Conservation (phyloP, 92 coral and sea anemone species). For the Actinostola sp. region DNA sequence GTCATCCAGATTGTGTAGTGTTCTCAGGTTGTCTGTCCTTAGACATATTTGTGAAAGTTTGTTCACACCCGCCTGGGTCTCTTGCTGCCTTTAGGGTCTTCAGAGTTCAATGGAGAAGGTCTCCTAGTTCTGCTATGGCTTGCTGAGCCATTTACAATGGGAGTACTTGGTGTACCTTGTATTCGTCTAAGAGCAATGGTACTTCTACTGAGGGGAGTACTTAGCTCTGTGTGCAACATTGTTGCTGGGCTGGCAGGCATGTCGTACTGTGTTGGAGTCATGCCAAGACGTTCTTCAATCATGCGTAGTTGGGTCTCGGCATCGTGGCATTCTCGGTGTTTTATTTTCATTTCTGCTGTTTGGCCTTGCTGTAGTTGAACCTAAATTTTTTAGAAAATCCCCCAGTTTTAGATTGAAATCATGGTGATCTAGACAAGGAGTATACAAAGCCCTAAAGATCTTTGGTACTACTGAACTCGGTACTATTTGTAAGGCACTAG, state of each 20-base stretch:
- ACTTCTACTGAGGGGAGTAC: slow-evolving; percentile 71
- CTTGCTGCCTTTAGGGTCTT: slow-evolving; percentile 70
- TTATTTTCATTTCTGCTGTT: slow-evolving; percentile 90
- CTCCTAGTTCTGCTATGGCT: slow-evolving; percentile 49
- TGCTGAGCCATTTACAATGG: slow-evolving; percentile 67
- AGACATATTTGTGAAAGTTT: too few species aligned
- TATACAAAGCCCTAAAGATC: too few species aligned
- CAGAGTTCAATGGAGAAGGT: slow-evolving; percentile 62
- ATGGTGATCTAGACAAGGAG: too few species aligned
- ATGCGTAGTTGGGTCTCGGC: slow-evolving; percentile 93
- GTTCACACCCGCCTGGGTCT: slow-evolving; percentile 57
- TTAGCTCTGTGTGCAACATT: slow-evolving; percentile 91
- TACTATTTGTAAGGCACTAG: too few species aligned
- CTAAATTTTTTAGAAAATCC: slow-evolving; percentile 51
- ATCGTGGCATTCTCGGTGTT: slow-evolving; percentile 95
- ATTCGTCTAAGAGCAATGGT: slow-evolving; percentile 61
- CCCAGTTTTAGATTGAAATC: too few species aligned
- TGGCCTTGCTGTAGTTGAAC: slow-evolving; percentile 88
- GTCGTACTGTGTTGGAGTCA: slow-evolving; percentile 98
- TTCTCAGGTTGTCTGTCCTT: background rate
- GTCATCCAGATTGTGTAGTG: too few species aligned
- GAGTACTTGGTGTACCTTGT: slow-evolving; percentile 58
- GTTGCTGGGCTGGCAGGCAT: slow-evolving; percentile 99
- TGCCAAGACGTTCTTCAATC: slow-evolving; percentile 95
- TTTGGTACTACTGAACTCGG: too few species aligned